Evolutionary conservation across 2,113 vertebrate genomes (phyloP).

Genomic region (Polypterus bichir): DNA sequence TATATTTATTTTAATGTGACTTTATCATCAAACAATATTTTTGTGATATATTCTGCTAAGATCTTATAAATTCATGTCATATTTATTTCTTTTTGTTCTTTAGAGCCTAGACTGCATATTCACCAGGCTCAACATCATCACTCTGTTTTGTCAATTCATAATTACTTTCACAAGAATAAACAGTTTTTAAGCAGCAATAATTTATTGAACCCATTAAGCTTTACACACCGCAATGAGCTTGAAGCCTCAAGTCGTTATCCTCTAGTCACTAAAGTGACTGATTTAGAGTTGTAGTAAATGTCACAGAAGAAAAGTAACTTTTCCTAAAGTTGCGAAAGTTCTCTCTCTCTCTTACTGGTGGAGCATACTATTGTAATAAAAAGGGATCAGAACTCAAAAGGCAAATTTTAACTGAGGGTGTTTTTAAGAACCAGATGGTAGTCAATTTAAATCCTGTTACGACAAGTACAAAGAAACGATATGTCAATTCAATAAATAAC

Average conservation of each 20-base stretch:
- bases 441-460: background rate
- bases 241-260: conserved; percentile 14
- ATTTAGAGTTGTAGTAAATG: conserved; percentile 18
- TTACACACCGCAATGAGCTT: conserved; percentile 4
- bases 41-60: too few relatives aligned
- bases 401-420: background rate
- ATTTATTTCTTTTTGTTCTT: too few relatives aligned
- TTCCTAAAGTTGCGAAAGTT: background rate
- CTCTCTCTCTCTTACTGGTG: background rate
- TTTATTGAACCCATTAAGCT: conserved; percentile 17
- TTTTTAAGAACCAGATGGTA: conserved; percentile 4
- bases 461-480: background rate
- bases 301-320: conserved; percentile 1
- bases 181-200: conserved; percentile 16
- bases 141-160: conserved; percentile 1
- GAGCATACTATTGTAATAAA: background rate
- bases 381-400: conserved; percentile 2
- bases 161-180: conserved; percentile 18
- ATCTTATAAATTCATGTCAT: too few relatives aligned
- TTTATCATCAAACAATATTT: too few relatives aligned
- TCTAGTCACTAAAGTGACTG: conserved; percentile 9
- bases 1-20: too few relatives aligned
- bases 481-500: conserved; percentile 1
- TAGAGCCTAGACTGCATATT: too few relatives aligned
- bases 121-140: background rate